Evolutionary conservation across 2,888 invertebrate genomes (phyloP), one percentile per base, ranked within the genome.

Genomic region (Thymelicus acteon): DNA sequence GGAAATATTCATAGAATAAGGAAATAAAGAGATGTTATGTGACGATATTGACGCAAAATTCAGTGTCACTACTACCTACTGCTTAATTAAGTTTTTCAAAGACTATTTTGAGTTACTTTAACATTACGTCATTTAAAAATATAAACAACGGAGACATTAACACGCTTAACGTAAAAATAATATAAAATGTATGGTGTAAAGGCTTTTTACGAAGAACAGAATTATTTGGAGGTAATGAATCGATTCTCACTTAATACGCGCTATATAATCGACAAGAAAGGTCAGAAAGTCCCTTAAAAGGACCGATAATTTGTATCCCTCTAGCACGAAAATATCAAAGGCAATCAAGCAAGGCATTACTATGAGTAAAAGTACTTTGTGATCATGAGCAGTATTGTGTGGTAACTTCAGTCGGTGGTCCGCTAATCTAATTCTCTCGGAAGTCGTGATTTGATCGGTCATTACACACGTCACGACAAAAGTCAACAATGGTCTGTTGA

Each of bases 321-420:
- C 44, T 44, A 1, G 1, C 44, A 44, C 44, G 6, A 6, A 4
- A 60, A 47, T 60, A 40, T 13, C 44, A 47, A 24, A 58, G 13
- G 44, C 44, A 37, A 57, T 67, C 49, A 44, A 58, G 52, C 57
- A 57, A 69, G 57, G 49, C 58, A 54, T 54, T 64, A 48, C 52
- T 60, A 39, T 8, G 15, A 49, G 49, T 15, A 31, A 15, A 19
- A 57, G 10, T 60, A 58, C 58, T 58, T 61, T 49, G 48, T 47
- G 52, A 63, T 66, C 68, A 49, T 60, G 40, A 40, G 54, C 48
- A 19, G 15, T 58, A 52, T 62, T 60, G 63, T 75, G 75, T 76
- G 74, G 76, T 76, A 71, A 73, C 74, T 75, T 78, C 74, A 49
- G 49, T 72, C 75, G 72, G 75, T 66, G 61, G 66, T 47, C 65